Percentiles rank a stretch among this genome's conserved stretches.
Evolutionary conservation across 2,888 invertebrate species (phyloP).

Genomic region (Laothoe populi): DNA sequence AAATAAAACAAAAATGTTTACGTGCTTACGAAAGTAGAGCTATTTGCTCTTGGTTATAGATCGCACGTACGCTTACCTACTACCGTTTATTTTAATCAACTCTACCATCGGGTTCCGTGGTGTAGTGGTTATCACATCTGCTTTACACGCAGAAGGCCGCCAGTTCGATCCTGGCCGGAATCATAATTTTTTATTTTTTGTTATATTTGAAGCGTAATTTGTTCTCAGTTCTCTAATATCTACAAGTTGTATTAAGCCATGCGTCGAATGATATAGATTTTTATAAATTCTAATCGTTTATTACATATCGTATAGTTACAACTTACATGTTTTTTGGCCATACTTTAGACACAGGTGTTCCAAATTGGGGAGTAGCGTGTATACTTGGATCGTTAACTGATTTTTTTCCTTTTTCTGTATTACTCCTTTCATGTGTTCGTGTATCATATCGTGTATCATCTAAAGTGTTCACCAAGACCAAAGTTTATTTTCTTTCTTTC

Average conservation of each 20-base stretch:
- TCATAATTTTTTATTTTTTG: conserved; percentile 39
- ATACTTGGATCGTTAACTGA: too few relatives aligned
- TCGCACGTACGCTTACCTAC: neutral
- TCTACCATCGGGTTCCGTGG: conserved; percentile 83
- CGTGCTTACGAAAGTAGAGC: conserved; percentile 4
- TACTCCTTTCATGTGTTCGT: too few relatives aligned
- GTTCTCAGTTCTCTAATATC: neutral
- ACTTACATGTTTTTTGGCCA: too few relatives aligned
- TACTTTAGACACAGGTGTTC: too few relatives aligned
- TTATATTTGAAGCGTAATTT: neutral
- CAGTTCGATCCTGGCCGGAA: conserved; percentile 59
- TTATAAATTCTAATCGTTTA: too few relatives aligned
- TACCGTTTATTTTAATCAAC: neutral
- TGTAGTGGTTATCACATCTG: conserved; percentile 93
- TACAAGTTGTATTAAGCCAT: too few relatives aligned
- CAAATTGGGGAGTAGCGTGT: too few relatives aligned
- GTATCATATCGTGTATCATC: too few relatives aligned
- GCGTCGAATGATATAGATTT: too few relatives aligned
- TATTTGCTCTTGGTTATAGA: neutral
- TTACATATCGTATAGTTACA: too few relatives aligned
- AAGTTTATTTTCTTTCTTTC: conserved; percentile 30
- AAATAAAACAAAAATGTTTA: neutral
- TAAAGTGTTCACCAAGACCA: too few relatives aligned
- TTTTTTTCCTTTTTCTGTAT: too few relatives aligned
- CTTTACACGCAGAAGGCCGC: conserved; percentile 75